Evolutionary conservation across 2,113 vertebrate genomes (phyloP).

Genomic region (Grammomys dolichurus): DNA sequence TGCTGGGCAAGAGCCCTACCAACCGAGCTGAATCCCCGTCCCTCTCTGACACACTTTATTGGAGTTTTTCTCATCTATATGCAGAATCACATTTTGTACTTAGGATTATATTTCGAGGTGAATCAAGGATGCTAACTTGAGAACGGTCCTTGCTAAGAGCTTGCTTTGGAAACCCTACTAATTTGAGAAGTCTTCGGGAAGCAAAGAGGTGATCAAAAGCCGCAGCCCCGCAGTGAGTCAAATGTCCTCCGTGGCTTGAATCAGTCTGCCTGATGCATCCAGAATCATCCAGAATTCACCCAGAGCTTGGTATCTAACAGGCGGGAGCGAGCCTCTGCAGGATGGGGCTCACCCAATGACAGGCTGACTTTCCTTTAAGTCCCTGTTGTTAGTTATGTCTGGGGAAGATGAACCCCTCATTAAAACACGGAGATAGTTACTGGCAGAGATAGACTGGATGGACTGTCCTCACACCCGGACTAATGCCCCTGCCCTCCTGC

Average conservation of each 20-base stretch:
- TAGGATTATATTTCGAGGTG: slow-evolving; percentile 6
- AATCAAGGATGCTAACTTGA: slow-evolving; percentile 44
- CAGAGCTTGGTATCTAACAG: not conserved
- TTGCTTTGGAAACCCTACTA: not conserved
- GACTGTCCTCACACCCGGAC: not conserved
- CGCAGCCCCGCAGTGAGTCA: not conserved
- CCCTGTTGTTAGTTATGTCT: not conserved
- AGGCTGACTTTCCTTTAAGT: not conserved
- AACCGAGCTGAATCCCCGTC: not conserved
- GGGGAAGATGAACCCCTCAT: not conserved
- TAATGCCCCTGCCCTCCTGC: not conserved
- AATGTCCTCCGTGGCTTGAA: accelerated
- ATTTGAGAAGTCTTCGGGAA: slow-evolving; percentile 44
- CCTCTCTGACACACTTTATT: not conserved
- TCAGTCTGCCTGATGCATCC: not conserved
- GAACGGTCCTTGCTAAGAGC: slow-evolving; percentile 17
- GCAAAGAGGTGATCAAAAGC: not conserved
- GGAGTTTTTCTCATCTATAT: not conserved
- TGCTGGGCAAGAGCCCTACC: not conserved
- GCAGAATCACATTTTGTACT: not conserved
- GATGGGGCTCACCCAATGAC: not conserved
- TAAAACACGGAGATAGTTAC: not conserved
- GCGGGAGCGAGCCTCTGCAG: not conserved
- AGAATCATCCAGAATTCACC: not conserved
- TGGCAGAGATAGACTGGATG: not conserved